Evolutionary conservation across 2,888 invertebrate genomes (phyloP), one percentile per base, ranked within the genome.

Genomic region (Phaonia tiefii): DNA sequence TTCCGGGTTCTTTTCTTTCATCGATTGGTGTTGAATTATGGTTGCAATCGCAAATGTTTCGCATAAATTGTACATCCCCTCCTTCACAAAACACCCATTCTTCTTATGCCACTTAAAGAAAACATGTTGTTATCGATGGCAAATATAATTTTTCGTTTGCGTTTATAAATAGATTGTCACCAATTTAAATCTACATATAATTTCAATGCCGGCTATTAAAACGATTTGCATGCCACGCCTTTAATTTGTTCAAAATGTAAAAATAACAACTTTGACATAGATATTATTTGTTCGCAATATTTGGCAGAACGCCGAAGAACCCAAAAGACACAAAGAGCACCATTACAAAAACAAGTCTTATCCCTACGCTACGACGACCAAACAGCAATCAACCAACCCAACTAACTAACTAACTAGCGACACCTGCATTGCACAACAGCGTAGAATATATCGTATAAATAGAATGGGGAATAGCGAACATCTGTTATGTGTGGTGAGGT

Each of bases 221-320:
- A 49, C 25, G 31, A 58, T 46, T 73, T 63, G n/a, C n/a, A n/a
- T n/a, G 69, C 67, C 65, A 69, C 69, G 74, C 70, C 65, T 74
- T 74, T 49, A 65, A 70, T 74, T 70, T 65, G 46, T 69, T 63
- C 11, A 20, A 31, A 20, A 51, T 70, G 63, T 54, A 70, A 75
- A 75, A 75, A 37, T 54, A 66, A 49, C 58, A 51, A 79, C 56
- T 75, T 71, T 70, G 74, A 72, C 72, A 80, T 54, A 75, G 13
- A 58, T 60, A 11, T 67, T 67, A n/a, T 73, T 49, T 70, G 58
- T 58, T n/a, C n/a, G 49, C 65, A 73, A 65, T 80, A 70, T 54
- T 76, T 80, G 76, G 76, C 80, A 70, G 2, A 0, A 7, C 37
- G 37, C 71, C 71, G 49, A 31, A 71, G 22, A 42, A 54, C 25